A percentile compares a stretch with the other conserved stretches of the same genome.
These are phyloP conservation scores for Zaprionus capensis DNA, from an alignment of 1,140 invertebrate genomes.

Conservation along the genomic window DNA sequence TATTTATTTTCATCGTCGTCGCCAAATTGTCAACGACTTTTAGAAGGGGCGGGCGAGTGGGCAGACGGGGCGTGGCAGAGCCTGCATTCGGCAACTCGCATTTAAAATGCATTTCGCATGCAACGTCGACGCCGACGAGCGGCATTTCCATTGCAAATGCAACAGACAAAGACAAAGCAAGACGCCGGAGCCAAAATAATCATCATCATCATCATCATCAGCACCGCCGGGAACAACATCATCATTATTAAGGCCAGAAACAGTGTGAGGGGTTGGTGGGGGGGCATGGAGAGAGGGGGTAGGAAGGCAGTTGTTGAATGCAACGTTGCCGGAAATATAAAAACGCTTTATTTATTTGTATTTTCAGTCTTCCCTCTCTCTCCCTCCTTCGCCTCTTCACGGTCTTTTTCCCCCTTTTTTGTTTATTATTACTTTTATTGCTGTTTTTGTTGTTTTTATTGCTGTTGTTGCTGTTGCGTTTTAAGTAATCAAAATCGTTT, in stretches of 20 bases:
- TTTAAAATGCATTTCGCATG: constrained; percentile 81
- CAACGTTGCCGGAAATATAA: constrained; percentile 48
- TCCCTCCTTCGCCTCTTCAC: neutral
- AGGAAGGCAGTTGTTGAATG: constrained; percentile 12
- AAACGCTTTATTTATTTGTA: constrained; percentile 66
- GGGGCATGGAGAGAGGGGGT: neutral
- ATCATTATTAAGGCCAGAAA: constrained; percentile 3
- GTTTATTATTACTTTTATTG: constrained; percentile 49
- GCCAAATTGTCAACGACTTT: constrained; percentile 76
- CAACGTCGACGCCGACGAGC: constrained; percentile 46
- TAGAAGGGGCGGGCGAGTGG: neutral
- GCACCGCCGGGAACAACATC: constrained; percentile 12
- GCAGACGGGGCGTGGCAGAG: neutral
- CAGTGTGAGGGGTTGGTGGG: neutral
- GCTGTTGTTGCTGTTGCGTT: constrained; percentile 41
- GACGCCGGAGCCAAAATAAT: constrained; percentile 62
- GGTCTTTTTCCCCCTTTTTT: constrained; percentile 11
- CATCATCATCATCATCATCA: constrained; percentile 28
- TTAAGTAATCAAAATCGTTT: constrained; percentile 76
- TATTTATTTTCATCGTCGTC: constrained; percentile 73
- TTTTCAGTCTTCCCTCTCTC: constrained; percentile 23
- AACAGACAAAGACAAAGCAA: constrained; percentile 54
- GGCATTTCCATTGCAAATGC: constrained; percentile 79
- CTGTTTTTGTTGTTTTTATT: constrained; percentile 11
- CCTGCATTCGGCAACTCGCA: constrained; percentile 59